These are phyloP conservation scores for Centropus unirufus DNA, from an alignment of 2,113 vertebrate genomes.

Conservation along the genomic window DNA sequence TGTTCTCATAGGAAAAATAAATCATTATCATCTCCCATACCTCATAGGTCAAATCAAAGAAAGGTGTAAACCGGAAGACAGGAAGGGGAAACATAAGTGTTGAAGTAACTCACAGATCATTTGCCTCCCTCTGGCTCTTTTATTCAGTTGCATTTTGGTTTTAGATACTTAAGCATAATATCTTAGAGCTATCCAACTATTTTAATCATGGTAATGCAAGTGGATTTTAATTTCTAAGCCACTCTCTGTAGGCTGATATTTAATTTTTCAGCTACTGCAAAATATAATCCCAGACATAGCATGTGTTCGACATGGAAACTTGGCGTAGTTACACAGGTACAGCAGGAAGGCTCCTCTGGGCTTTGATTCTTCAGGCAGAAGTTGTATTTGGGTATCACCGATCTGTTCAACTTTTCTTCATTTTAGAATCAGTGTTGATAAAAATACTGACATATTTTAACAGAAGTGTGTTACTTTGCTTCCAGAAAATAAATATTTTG, in stretches of 20 bases:
- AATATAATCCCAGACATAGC: not conserved
- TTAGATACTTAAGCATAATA: not conserved
- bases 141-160: not conserved
- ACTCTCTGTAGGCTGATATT: not conserved
- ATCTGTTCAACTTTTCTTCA: not conserved
- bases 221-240: not conserved
- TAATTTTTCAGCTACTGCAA: not conserved
- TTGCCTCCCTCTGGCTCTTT: not conserved
- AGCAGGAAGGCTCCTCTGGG: not conserved
- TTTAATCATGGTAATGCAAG: not conserved
- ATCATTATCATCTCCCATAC: accelerated
- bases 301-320: not conserved
- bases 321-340: not conserved
- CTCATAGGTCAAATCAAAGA: not conserved
- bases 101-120: not conserved
- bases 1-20: not conserved
- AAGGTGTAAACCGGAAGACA: accelerated
- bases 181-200: not conserved
- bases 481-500: accelerated
- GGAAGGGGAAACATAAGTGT: not conserved
- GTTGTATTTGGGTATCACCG: accelerated
- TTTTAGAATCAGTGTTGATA: not conserved
- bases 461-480: not conserved
- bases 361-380: not conserved
- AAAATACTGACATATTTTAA: not conserved